Evolutionary conservation across 1,140 invertebrate species (phyloP), one percentile per base, ranked within the genome.

Genomic region (Drosophila subobscura): DNA sequence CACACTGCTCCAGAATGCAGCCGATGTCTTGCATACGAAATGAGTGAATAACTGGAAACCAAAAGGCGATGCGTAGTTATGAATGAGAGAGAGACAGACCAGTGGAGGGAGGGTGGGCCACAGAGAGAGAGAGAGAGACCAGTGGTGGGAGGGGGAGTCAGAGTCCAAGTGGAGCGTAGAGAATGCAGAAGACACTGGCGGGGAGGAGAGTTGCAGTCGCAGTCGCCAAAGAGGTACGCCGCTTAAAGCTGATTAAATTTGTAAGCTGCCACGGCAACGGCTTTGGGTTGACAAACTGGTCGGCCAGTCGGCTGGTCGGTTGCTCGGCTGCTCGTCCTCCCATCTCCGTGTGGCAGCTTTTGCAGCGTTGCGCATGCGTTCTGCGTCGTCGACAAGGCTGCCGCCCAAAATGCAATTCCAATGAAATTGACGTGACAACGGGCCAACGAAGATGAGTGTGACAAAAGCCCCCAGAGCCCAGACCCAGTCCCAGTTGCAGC

Each of bases 161-260:
- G 44, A 41, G 64, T 50, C 33, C 81, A 77, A 86, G 68, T 86
- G 60, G 77, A 77, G 81, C 77, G 66, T 50, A 70, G 53, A 52
- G 42, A 64, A 61, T 61, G 29, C 10, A 37, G 10, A 37, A 4
- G 33, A 37, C 33, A 12, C 3, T 12, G 10, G 10, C 3, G 33
- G 33, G 33, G 27, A 10, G 6, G 33, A 70, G 37, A 27, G 20
- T 20, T 20, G 16, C 0, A 0, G 16, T 20, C 16, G 16, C 16
- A 25, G 10, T 14, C 51, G 45, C 33, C 29, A n/a, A 42, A 29
- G 56, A 51, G 54, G 33, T 37, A 47, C 55, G 57, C 57, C 57
- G 63, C 59, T 72, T 77, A 61, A 86, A 86, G 81, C 83, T 85
- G 81, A 86, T 85, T 85, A 85, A 86, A 86, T 72, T 85, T 86